Base-by-base conservation (phyloP, 1,140 invertebrate species). In the Pseudoatta argentina region DNA sequence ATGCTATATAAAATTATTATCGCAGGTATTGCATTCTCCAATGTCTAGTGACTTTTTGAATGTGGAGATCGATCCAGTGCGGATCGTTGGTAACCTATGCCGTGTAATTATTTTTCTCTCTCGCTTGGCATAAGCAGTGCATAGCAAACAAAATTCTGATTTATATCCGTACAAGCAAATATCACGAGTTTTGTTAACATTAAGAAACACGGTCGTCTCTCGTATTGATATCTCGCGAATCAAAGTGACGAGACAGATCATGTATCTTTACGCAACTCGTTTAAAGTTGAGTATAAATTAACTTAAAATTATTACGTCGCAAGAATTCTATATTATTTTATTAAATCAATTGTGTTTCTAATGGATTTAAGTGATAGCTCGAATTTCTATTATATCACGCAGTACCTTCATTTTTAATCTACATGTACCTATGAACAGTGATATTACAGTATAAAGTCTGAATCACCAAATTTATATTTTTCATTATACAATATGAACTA, bases 11-110 rank as follows among this genome's bases (percentile, higher is more conserved):
- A 67, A 67, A 69, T 69, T 34, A 27, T 44, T 48, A 69, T 69
- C 14, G 66, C 39, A 69, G 21, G 44, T 69, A 69, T 34, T 66
- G 30, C 44, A 48, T 69, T 7, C 21, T 69, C 14, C 66, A 69
- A 69, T 51, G 39, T 48, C 12, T 69, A 48, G 27, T 69, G 21
- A 69, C 12, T 24, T 69, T 69, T 69, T 48, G 66, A 48, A 69
- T 24, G 14, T 69, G 12, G 66, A 48, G 21, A 7, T 48, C 10
- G 39, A 69, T 69, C 39, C 66, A 39, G 39, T 21, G 44, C 44
- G 66, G 21, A 69, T 69, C 66, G 14, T 69, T 69, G 39, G 66
- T 69, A 69, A 69, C 39, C 44, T 69, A 44, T 21, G n/a, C n/a
- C 8, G 3, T 67, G 34, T 14, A 67, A 67, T 34, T 44, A 51